Percentiles rank a stretch among this genome's conserved stretches.
phyloP scores from a whole-genome alignment of 2,113 vertebrate species.

The Salvelinus sp. region DNA sequence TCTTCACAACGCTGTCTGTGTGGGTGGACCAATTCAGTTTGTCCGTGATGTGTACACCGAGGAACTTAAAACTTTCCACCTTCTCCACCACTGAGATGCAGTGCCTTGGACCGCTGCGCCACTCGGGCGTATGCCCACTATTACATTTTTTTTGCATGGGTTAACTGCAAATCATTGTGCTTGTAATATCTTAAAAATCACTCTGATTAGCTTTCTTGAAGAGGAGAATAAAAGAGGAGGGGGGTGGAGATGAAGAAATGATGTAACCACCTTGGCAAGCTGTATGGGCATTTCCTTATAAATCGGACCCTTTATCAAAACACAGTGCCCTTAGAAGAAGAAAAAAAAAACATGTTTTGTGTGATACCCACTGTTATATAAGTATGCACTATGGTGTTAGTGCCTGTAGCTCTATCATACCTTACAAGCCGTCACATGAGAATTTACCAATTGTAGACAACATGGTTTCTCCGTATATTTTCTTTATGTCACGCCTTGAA shows the following conservation, averaged over 20 bases:
- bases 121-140: conserved; percentile 39
- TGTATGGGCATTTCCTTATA: conserved; percentile 66
- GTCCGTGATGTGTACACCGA: too few relatives aligned
- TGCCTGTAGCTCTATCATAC: too few relatives aligned
- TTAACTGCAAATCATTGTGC: conserved; percentile 75
- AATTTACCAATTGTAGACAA: too few relatives aligned
- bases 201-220: conserved; percentile 59
- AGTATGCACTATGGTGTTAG: background rate
- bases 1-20: too few relatives aligned
- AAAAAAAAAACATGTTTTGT: conserved; percentile 23
- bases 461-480: background rate
- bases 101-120: too few relatives aligned
- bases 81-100: too few relatives aligned
- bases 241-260: too few relatives aligned
- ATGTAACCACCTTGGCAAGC: conserved; percentile 61
- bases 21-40: too few relatives aligned
- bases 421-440: too few relatives aligned
- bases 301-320: conserved; percentile 64
- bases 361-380: conserved; percentile 17
- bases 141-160: conserved; percentile 71
- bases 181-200: conserved; percentile 68
- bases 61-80: too few relatives aligned
- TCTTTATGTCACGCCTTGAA: background rate
- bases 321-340: conserved; percentile 28
- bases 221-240: conserved; percentile 35